Evolutionary conservation across 1,140 invertebrate genomes (phyloP).

Genomic region (Drosophila nigrodunni): DNA sequence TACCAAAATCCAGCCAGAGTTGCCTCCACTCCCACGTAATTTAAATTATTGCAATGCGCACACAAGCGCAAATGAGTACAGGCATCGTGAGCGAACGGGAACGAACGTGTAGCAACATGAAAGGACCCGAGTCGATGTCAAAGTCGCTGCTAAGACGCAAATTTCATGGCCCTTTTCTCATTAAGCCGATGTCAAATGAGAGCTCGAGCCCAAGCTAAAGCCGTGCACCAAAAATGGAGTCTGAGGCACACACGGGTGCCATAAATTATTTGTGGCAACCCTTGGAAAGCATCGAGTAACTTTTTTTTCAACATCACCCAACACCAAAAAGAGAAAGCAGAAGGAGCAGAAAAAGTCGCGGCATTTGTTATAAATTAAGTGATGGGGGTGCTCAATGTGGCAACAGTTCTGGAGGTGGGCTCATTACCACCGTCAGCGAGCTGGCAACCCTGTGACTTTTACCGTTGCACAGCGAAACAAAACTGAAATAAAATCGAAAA

Average conservation of each 20-base stretch:
- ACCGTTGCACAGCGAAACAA: slow-evolving; percentile 32
- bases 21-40: slow-evolving; percentile 42
- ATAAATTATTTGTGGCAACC: slow-evolving; percentile 76
- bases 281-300: slow-evolving; percentile 61
- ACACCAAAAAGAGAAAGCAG: slow-evolving; percentile 2
- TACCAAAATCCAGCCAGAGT: not conserved
- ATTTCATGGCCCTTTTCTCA: slow-evolving; percentile 73
- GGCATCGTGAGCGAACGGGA: slow-evolving; percentile 48
- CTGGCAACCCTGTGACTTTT: slow-evolving; percentile 49
- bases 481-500: slow-evolving; percentile 50
- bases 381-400: slow-evolving; percentile 68
- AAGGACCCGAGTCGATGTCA: slow-evolving; percentile 30
- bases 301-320: slow-evolving; percentile 38
- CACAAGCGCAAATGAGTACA: slow-evolving; percentile 69
- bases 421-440: slow-evolving; percentile 43
- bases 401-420: slow-evolving; percentile 39
- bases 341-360: slow-evolving; percentile 17
- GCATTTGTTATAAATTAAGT: slow-evolving; percentile 80
- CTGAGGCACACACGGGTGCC: slow-evolving; percentile 61
- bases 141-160: slow-evolving; percentile 48
- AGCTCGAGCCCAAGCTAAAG: slow-evolving; percentile 7
- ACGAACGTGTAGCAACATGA: slow-evolving; percentile 26
- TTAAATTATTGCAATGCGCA: slow-evolving; percentile 65
- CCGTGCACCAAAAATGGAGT: not conserved
- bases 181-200: slow-evolving; percentile 68